Evolutionary conservation across 2,888 invertebrate genomes (phyloP).

Genomic region (Eledona agricola): DNA sequence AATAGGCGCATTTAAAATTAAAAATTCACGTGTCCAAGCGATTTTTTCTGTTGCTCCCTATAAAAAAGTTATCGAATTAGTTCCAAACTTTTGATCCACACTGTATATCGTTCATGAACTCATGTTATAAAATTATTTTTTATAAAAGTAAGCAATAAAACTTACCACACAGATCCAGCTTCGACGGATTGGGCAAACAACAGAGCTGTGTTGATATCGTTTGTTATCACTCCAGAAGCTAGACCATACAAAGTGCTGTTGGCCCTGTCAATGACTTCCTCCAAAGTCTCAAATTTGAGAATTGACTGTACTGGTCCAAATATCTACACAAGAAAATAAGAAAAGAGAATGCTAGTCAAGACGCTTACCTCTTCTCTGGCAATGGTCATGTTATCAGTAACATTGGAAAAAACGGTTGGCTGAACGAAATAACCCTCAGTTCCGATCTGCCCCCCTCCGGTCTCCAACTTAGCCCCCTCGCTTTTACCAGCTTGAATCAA

Average conservation of each 20-base stretch:
- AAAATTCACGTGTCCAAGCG: background rate
- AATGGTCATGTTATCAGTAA: conserved; percentile 79
- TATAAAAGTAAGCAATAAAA: conserved; percentile 3
- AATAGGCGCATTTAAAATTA: too few species aligned
- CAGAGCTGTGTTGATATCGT: conserved; percentile 79
- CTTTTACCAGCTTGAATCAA: conserved; percentile 80
- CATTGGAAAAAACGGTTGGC: conserved; percentile 83
- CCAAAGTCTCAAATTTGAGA: conserved; percentile 79
- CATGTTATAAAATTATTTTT: conserved; percentile 14
- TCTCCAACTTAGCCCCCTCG: conserved; percentile 80
- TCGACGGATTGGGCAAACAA: conserved; percentile 77
- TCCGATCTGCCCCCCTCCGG: conserved; percentile 78
- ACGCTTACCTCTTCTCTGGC: conserved; percentile 74
- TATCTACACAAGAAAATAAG: conserved; percentile 68
- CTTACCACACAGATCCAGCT: conserved; percentile 84
- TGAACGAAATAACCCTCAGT: conserved; percentile 77
- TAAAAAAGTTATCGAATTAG: too few species aligned
- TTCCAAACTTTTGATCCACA: too few species aligned
- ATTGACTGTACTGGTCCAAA: conserved; percentile 92
- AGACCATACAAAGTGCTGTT: conserved; percentile 84
- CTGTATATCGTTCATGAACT: conserved; percentile 6
- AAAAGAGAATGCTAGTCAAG: too few species aligned
- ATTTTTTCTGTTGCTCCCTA: too few species aligned
- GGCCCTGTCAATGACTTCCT: conserved; percentile 83
- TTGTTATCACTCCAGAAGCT: conserved; percentile 84